Conservation (phyloP, 2,888 invertebrate species). For the Nymphalis polychloros region DNA sequence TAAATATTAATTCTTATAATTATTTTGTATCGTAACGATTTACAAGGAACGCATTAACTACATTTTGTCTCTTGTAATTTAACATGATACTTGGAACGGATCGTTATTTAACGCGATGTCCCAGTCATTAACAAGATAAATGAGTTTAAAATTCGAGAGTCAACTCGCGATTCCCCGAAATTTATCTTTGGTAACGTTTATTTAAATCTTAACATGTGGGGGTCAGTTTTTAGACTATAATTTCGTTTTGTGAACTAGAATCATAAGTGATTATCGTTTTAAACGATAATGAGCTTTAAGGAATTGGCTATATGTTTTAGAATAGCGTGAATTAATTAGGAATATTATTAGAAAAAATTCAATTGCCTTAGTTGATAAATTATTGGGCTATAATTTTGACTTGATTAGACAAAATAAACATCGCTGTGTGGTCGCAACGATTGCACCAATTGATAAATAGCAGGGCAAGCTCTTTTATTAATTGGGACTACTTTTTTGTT, state of each 20-base stretch:
- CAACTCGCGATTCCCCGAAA: conserved; percentile 54
- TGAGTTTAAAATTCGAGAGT: conserved; percentile 49
- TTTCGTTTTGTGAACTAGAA: conserved; percentile 10
- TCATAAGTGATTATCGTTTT: neutral
- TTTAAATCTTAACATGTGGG: conserved; percentile 36
- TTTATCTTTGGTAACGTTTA: conserved; percentile 18
- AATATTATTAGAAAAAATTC: neutral
- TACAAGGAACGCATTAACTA: conserved; percentile 13
- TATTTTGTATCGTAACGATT: neutral
- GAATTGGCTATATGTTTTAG: neutral
- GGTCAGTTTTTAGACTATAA: conserved; percentile 32
- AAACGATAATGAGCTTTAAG: conserved; percentile 2
- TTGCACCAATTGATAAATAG: neutral
- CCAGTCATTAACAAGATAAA: conserved; percentile 54
- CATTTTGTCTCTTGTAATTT: conserved; percentile 24
- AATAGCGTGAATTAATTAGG: neutral
- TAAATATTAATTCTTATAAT: neutral
- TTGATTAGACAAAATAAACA: conserved; percentile 31
- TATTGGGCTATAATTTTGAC: conserved; percentile 24
- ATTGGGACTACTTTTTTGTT: neutral
- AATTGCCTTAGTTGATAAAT: neutral
- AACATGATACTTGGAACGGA: conserved; percentile 53
- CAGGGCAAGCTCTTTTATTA: neutral
- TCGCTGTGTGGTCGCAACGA: conserved; percentile 31
- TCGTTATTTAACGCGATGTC: conserved; percentile 42